Evolutionary conservation across 2,888 invertebrate species (phyloP), one percentile per base, ranked within the genome.

Genomic region (Caradrina kadenii): DNA sequence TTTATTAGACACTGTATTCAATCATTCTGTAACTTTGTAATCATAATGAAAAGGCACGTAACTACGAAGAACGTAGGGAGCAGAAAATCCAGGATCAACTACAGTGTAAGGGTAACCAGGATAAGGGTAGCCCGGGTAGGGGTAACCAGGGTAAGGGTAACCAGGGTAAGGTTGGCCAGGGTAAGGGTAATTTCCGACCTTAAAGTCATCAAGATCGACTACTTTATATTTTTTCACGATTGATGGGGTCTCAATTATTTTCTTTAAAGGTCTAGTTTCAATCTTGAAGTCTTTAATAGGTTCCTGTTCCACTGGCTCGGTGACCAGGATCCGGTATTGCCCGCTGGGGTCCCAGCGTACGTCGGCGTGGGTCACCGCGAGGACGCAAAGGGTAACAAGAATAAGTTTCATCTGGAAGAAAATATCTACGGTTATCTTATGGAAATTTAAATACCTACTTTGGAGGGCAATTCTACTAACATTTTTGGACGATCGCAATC

Each of bases 351-450:
- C 84, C 86, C 86, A 86, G 4, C 69, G 74, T 0, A 80, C 19
- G 11, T 84, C 79, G 7, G 86, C 86, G 6, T 73, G 45, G 15
- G 73, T 66, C 3, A 78, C 71, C n/a, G 81, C 77, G 22, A 82
- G 22, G 62, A 80, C 45, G 13, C 81, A 73, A 13, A 80, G 50
- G 10, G 83, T 31, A 4, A 83, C 39, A 0, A 85, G 52, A 17
- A 84, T 22, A 49, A 85, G 48, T 76, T 84, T 88, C 89, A 89
- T 89, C 89, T 89, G 82, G 19, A 81, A 84, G 26, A 60, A 63
- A 76, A 45, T 35, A 0, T 26, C 2, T 26, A 39, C 5, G 45
- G 45, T 42, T 42, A 42, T 15, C 15, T 15, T 10, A 15, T 42
- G 42, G 42, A 15, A 42, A 15, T 42, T 15, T 42, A 3, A 3